Conservation (phyloP, 2,888 invertebrate genomes). For the Melanargia galathea region DNA sequence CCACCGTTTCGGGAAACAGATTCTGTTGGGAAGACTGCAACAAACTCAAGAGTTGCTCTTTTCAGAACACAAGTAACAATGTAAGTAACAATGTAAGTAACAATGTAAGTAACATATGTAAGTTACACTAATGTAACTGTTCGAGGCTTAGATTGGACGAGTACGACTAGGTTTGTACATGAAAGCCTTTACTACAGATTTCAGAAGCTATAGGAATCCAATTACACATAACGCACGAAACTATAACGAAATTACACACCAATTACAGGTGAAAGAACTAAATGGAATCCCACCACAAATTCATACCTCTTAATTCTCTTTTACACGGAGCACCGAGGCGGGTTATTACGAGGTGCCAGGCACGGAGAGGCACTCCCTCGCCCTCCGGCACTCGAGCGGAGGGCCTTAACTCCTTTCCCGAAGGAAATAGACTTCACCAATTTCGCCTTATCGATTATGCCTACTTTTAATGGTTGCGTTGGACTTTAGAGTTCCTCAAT, state of each 20-base stretch:
- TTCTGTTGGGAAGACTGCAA: too few relatives aligned
- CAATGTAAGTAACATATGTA: too few relatives aligned
- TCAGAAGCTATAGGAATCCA: too few relatives aligned
- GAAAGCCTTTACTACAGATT: too few relatives aligned
- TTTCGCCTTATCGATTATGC: conserved; percentile 37
- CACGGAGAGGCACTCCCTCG: conserved; percentile 57
- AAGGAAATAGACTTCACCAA: conserved; percentile 27
- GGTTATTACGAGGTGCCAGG: conserved; percentile 56
- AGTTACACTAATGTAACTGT: too few relatives aligned
- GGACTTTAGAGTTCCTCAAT: not conserved
- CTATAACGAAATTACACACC: conserved; percentile 42
- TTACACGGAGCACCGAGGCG: conserved; percentile 56
- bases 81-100: too few relatives aligned
- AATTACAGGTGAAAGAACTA: conserved; percentile 46
- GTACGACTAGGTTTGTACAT: too few relatives aligned
- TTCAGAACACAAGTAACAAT: too few relatives aligned
- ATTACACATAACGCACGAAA: conserved; percentile 21
- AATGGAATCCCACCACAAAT: conserved; percentile 52
- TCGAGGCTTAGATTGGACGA: too few relatives aligned
- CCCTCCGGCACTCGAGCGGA: conserved; percentile 45
- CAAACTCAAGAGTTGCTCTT: too few relatives aligned
- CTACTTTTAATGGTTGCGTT: conserved; percentile 9
- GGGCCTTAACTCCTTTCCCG: conserved; percentile 43
- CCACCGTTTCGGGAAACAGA: too few relatives aligned
- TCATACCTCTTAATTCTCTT: conserved; percentile 63